A percentile compares a stretch with the other conserved stretches of the same genome.
Conservation (phyloP, 2,797 vertebrate species). For the Triplophysa yarkandensis region DNA sequence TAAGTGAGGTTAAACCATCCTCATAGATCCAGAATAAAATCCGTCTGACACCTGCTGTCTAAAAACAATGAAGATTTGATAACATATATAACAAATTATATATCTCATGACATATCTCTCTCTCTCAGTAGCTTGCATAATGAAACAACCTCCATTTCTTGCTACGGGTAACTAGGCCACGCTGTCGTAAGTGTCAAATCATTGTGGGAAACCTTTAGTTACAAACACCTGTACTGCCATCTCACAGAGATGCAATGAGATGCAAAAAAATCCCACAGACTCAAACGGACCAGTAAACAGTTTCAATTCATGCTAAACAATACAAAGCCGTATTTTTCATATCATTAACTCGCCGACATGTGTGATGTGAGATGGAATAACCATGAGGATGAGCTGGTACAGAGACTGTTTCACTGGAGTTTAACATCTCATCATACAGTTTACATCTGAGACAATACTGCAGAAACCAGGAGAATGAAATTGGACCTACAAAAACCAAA, state of each 20-base stretch:
- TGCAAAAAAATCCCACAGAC: not conserved
- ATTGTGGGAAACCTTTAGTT: not conserved
- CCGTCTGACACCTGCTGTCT: not conserved
- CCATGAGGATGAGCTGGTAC: not conserved
- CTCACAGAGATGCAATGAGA: not conserved
- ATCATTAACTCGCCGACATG: not conserved
- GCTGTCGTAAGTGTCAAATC: not conserved
- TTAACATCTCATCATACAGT: not conserved
- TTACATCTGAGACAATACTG: not conserved
- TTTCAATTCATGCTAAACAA: not conserved
- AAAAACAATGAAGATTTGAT: too few species aligned
- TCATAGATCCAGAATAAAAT: not conserved
- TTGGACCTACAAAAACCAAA: not conserved
- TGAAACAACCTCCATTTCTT: conserved; percentile 16
- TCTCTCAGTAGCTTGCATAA: not conserved
- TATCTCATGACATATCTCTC: not conserved
- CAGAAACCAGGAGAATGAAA: not conserved
- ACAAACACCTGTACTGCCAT: conserved; percentile 8
- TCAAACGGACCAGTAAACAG: not conserved
- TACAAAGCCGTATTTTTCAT: not conserved
- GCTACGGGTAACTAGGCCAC: not conserved
- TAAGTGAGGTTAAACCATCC: not conserved
- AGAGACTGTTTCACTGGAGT: not conserved
- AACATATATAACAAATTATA: not conserved
- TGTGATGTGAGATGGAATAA: not conserved